Evolutionary conservation across 1,140 invertebrate species (phyloP), one percentile per base, ranked within the genome.

Genomic region (Mylabris phalerata): DNA sequence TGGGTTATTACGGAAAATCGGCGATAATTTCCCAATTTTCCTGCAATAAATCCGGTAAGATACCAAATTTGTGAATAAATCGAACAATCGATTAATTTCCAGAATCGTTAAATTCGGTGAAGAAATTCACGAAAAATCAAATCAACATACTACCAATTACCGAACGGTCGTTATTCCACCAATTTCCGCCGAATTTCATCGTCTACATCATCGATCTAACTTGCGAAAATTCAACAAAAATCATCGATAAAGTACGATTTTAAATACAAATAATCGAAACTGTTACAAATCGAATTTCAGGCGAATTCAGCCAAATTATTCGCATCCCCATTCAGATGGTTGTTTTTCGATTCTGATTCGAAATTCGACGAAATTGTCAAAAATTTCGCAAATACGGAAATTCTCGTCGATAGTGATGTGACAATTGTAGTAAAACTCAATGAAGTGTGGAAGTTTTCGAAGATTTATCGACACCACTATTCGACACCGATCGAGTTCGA

Each of bases 351-450:
- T 54, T 26, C 25, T 2, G 47, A 55, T 38, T 5, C 27, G 2
- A 32, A n/a, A 26, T 27, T 19, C 9, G 47, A 32, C 7, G 4
- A 32, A 32, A 32, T 32, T 32, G 7, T 32, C 27, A 4, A 48
- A 42, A 27, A 47, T 42, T 62, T 64, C 49, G 6, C 9, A 7
- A 48, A 65, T 42, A 44, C 66, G 38, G 43, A 67, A 57, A 59
- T 71, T 59, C 55, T 73, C 40, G 60, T 67, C 9, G 70, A 73
- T 61, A 72, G 68, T 48, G 70, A 73, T 52, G 60, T 71, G 0
- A 71, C 61, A 48, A 40, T 69, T 26, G 58, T 45, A 32, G 7
- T 5, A 40, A 55, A 45, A 51, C 44, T 11, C 41, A 43, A 3
- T 61, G 62, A n/a, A 9, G 38, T 19, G 48, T 47, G 7, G 42